Evolutionary conservation across 2,888 invertebrate species (phyloP), one percentile per base, ranked within the genome.

Genomic region (Hydraecia micacea): DNA sequence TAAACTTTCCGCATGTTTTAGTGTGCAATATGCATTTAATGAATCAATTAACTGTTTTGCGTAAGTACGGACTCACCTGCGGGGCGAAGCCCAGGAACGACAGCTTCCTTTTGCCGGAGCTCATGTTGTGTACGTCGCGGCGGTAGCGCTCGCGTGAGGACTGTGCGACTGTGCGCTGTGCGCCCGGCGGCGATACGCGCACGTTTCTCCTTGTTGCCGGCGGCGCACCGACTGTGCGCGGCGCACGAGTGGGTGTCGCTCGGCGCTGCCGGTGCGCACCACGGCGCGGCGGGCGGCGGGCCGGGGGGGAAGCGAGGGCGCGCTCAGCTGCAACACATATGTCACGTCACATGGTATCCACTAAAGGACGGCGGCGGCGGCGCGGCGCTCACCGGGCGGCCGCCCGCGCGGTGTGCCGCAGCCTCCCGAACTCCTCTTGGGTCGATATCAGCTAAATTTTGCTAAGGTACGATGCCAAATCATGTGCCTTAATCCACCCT

Each of bases 41-140:
- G 2, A 79, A 74, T 58, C 46, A 68, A 75, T 55, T 2, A 46
- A 60, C 13, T 18, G 15, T n/a, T 49, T 36, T 18, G 69, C 25
- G 62, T 36, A 67, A 25, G 9, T 21, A 46, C 13, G 60, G 49
- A 96, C 97, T 95, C 91, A 95, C 97, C 97, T 97, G 95, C 28
- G 97, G 97, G 82, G 97, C 97, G 92, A 98, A 98, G 89, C 98
- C 98, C 84, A 98, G 97, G 94, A 98, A 98, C 73, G 98, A 98
- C 77, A 98, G 96, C 93, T 98, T 98, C 94, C 98, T 97, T 91
- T 97, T 97, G 91, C 97, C 97, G 89, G 97, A 97, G 90, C 97
- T 95, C 95, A 96, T 95, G 85, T 42, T 66, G 86, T 78, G 83
- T 79, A 75, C 72, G 76, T 76, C 80, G 68, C 79, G 65, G 69